Base-by-base conservation (phyloP, 2,113 vertebrate genomes). In the Chrysochloris asiatica region DNA sequence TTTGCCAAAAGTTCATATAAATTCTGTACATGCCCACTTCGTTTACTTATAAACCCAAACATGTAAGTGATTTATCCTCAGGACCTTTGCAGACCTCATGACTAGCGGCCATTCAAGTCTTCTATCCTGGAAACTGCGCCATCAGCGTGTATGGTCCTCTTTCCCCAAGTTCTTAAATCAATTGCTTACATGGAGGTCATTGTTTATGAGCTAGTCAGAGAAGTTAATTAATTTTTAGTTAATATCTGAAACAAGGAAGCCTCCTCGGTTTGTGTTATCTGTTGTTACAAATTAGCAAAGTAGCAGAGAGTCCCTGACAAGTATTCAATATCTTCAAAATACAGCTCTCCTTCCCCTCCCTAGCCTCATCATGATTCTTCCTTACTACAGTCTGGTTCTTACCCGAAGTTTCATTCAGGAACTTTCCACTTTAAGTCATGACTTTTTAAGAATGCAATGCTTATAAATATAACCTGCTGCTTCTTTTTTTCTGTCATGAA, bases 161-260 rank as follows among this genome's bases (percentile, higher is more conserved):
- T 17, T 9, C 6, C 1, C 3, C 2, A 28, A 43, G 30, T 88
- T 85, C 75, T 76, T 79, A 65, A 86, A 96, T 85, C 63, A 90
- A 59, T 81, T 71, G 19, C 13, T 63, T 83, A 10, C 6, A 13
- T 89, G 72, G 54, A 82, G 33, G 36, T 85, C 36, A 48, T 41
- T 92, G 80, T 95, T 96, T 85, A 94, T 93, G 72, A 91, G 45
- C 28, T 87, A 84, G 78, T 85, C 48, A 82, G 54, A 82, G 38
- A 87, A 95, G 81, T 92, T 91, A 89, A 95, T 93, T 94, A 95
- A 83, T 93, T 91, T 95, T 92, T 77, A 94, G 81, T 89, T 92
- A 89, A 73, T 95, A 92, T 89, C 43, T 93, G 82, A 94, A 91
- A 89, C 38, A 67, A 91, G 54, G 43, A 84, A 71, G 13, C 8